Evolutionary conservation across 2,888 invertebrate genomes (phyloP), one percentile per base, ranked within the genome.

Genomic region (Ormyrus pomaceus): DNA sequence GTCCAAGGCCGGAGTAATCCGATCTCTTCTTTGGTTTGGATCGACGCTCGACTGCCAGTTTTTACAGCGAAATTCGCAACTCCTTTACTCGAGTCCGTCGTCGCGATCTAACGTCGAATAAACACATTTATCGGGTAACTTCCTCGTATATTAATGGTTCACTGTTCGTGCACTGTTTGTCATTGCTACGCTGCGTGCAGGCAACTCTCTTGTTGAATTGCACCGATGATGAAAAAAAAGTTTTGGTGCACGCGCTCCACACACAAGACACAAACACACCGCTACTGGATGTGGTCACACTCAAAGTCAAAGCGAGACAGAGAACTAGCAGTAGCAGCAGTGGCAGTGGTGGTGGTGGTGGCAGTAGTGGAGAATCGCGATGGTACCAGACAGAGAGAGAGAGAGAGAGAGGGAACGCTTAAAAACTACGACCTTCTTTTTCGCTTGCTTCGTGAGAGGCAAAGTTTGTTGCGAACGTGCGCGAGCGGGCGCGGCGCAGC

Each of bases 401-500:
- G 34, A 34, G 34, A 34, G 34, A 34, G 34, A 34, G 2, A 34
- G 34, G 34, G 34, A 2, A 34, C 19, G 75, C 65, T 69, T 71
- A 81, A 81, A 81, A 71, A 81, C 53, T 62, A 77, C 64, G 50
- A 79, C 58, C 74, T 78, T 66, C 53, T 79, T 62, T 83, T 61
- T 71, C 58, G 13, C 53, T 75, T 7, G 45, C 34, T 34, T 34
- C 34, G 34, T 34, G 34, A 34, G 76, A 83, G 80, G 83, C 70
- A 59, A 68, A 73, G 58, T 71, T 76, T 66, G 75, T 48, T 34
- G 48, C 58, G 75, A 46, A 51, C 64, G 69, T 19, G 58, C 64
- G 70, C 50, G 34, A 69, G 34, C 48, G 34, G 76, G n/a, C 48
- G 86, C 85, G 85, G 83, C 83, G 86, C 83, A 83, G 83, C 79